A percentile compares a stretch with the other conserved stretches of the same genome.
phyloP scores from a whole-genome alignment of 2,888 invertebrate genomes.

The Gandaritis pyraliata region DNA sequence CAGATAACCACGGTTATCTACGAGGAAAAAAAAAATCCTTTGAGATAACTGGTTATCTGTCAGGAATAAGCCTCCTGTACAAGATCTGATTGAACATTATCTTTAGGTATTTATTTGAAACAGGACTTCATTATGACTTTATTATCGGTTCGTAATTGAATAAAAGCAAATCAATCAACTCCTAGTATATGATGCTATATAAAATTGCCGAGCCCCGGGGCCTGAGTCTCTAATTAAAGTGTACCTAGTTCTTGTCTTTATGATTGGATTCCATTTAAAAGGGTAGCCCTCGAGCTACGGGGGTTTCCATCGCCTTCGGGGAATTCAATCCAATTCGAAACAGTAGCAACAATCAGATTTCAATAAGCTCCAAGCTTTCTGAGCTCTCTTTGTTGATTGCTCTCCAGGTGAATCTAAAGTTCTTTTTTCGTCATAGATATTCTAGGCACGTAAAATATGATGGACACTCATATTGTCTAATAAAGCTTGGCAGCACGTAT shows the following conservation, averaged over 20 bases:
- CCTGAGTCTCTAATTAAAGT: constrained; percentile 72
- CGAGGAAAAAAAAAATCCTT: too few relatives aligned
- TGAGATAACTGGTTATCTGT: too few relatives aligned
- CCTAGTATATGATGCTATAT: constrained; percentile 31
- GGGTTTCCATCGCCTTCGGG: constrained; percentile 57
- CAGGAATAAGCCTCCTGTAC: too few relatives aligned
- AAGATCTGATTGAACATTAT: background rate
- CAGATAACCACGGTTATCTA: too few relatives aligned
- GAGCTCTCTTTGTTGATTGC: constrained; percentile 11
- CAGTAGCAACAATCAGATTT: constrained; percentile 63
- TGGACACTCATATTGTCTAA: constrained; percentile 8
- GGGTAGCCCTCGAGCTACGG: constrained; percentile 54
- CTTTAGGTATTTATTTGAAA: constrained; percentile 1
- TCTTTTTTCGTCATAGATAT: background rate
- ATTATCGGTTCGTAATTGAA: constrained; percentile 18
- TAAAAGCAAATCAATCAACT: constrained; percentile 20
- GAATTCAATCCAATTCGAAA: constrained; percentile 61
- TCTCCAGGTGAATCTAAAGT: constrained; percentile 3
- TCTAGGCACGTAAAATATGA: background rate
- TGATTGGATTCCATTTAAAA: constrained; percentile 71
- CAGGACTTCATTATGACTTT: constrained; percentile 13
- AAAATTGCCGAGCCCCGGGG: constrained; percentile 55
- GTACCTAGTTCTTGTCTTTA: constrained; percentile 67
- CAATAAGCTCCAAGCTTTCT: constrained; percentile 41
- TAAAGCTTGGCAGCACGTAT: constrained; percentile 18